Conservation (phyloP, 2,888 invertebrate genomes). For the Smittia sp. region DNA sequence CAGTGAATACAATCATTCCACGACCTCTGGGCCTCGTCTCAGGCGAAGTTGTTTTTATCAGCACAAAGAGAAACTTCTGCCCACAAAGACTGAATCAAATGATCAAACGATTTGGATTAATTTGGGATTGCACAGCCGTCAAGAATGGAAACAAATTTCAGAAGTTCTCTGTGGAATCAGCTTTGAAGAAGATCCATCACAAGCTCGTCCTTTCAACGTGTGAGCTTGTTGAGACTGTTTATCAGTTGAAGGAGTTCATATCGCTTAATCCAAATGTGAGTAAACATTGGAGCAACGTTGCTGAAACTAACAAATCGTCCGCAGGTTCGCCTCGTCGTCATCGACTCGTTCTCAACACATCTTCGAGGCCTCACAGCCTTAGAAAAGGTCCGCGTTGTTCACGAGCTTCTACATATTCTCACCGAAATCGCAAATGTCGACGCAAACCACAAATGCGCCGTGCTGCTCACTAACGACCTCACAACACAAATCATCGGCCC, state of each 20-base stretch:
- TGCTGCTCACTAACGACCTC: not conserved
- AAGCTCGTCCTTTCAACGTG: not conserved
- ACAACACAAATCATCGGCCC: not conserved
- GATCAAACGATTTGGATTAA: not conserved
- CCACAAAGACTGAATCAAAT: not conserved
- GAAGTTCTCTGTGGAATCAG: not conserved
- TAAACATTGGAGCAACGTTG: too few relatives aligned
- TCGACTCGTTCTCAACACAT: not conserved
- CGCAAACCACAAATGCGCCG: not conserved
- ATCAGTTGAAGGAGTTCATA: not conserved
- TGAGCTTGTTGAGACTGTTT: not conserved
- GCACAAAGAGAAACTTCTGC: not conserved
- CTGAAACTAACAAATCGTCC: too few relatives aligned
- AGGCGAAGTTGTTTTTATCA: not conserved
- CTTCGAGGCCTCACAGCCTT: not conserved
- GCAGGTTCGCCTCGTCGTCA: not conserved
- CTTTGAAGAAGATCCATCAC: not conserved
- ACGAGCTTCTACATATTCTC: not conserved
- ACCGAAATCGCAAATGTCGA: not conserved
- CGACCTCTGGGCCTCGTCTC: not conserved
- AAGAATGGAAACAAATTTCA: not conserved
- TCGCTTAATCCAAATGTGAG: conserved; percentile 4
- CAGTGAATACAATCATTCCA: conserved; percentile 51
- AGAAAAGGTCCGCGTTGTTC: not conserved
- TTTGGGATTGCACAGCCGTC: not conserved